Evolutionary conservation across 2,797 vertebrate species (phyloP).

Genomic region (Halcyon leucocephala): DNA sequence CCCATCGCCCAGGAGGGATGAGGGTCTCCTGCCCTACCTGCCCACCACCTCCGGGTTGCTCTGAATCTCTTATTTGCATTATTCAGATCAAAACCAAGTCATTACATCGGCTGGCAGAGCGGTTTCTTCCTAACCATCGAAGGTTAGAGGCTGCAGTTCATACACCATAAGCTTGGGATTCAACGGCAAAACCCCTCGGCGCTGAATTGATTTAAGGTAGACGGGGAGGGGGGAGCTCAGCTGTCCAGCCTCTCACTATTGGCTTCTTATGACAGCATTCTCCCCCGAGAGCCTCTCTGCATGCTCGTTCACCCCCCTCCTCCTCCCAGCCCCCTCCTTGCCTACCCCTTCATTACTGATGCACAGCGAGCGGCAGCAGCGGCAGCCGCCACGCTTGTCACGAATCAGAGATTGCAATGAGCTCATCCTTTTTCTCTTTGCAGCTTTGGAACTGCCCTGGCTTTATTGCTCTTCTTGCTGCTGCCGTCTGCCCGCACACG

Average conservation of each 20-base stretch:
- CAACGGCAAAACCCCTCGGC: slow-evolving; percentile 37
- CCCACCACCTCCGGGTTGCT: accelerated
- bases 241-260: slow-evolving; percentile 86
- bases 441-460: slow-evolving; percentile 72
- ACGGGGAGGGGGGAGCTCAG: slow-evolving; percentile 69
- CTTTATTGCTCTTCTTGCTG: slow-evolving; percentile 62
- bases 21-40: background rate
- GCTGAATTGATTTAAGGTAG: slow-evolving; percentile 55
- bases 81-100: background rate
- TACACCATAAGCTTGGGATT: background rate
- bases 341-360: slow-evolving; percentile 86
- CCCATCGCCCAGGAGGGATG: background rate
- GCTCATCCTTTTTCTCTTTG: slow-evolving; percentile 83
- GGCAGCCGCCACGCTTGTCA: slow-evolving; percentile 64
- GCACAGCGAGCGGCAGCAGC: slow-evolving; percentile 78
- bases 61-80: background rate
- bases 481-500: slow-evolving; percentile 43
- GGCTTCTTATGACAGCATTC: slow-evolving; percentile 94
- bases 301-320: slow-evolving; percentile 79
- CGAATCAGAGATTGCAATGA: slow-evolving; percentile 81
- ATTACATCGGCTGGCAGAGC: background rate
- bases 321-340: slow-evolving; percentile 66
- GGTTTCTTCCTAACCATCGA: background rate
- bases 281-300: slow-evolving; percentile 84
- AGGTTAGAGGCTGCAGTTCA: background rate